Conservation (phyloP, 2,888 invertebrate species). For the Cacoxenus indagator region DNA sequence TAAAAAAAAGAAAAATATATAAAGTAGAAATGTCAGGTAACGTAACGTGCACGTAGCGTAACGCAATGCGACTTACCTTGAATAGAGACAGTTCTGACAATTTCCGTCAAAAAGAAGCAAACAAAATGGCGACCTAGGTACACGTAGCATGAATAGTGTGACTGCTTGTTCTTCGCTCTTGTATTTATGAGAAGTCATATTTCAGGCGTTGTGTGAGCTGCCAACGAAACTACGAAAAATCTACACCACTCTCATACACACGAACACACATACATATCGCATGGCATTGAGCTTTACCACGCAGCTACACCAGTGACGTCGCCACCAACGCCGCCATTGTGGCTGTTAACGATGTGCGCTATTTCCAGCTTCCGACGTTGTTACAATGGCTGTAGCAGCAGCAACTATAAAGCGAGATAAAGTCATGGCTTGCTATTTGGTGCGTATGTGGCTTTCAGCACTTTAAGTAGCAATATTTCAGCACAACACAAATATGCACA, state of each 20-base stretch:
- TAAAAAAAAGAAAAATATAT: too few relatives aligned
- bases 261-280: background rate
- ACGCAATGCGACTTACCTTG: background rate
- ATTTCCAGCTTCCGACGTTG: slow-evolving; percentile 6
- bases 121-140: background rate
- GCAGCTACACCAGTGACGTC: background rate
- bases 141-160: background rate
- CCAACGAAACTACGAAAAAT: slow-evolving; percentile 1
- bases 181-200: slow-evolving; percentile 6
- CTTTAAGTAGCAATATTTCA: slow-evolving; percentile 9
- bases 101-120: slow-evolving; percentile 1
- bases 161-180: background rate
- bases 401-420: background rate
- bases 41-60: background rate
- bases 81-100: background rate
- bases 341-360: background rate
- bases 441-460: background rate
- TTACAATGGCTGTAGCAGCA: background rate
- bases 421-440: slow-evolving; percentile 8
- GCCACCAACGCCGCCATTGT: background rate
- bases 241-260: background rate
- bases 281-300: background rate
- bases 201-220: background rate
- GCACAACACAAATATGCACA: background rate
- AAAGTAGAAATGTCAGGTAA: slow-evolving; percentile 2